phyloP scores from a whole-genome alignment of 2,113 vertebrate genomes.

The Zosterops japonicus region DNA sequence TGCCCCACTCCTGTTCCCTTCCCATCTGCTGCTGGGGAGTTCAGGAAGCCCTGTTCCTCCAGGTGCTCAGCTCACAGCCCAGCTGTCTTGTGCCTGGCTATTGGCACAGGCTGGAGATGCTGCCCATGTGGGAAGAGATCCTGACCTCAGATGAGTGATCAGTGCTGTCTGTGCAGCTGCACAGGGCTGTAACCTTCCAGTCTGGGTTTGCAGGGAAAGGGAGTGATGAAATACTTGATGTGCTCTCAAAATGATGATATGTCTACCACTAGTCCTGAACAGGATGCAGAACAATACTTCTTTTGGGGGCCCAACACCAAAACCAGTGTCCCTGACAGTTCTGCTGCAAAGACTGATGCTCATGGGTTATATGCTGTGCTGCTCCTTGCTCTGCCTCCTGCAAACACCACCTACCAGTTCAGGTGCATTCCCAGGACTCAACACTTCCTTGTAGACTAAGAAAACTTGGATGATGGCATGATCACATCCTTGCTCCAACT shows the following conservation, averaged over 20 bases:
- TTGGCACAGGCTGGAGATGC: neutral
- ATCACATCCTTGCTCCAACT: neutral
- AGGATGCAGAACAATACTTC: neutral
- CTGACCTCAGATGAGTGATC: neutral
- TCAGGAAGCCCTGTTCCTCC: neutral
- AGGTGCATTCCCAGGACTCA: neutral
- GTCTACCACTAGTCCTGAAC: neutral
- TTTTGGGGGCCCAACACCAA: neutral
- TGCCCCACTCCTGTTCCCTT: neutral
- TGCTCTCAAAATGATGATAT: neutral
- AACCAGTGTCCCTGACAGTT: neutral
- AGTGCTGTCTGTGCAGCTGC: neutral
- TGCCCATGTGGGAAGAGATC: neutral
- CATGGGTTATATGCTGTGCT: accelerated
- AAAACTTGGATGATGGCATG: neutral
- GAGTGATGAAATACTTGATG: neutral
- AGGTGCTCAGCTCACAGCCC: neutral
- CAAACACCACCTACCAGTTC: neutral
- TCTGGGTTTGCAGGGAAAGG: neutral
- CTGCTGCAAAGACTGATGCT: neutral
- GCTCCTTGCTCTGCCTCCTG: neutral
- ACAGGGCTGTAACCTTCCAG: neutral
- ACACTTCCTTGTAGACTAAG: neutral
- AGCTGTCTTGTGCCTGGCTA: neutral
- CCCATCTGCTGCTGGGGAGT: neutral